phyloP scores from a whole-genome alignment of 2,113 vertebrate species.

The Coptodon bakossiorum region DNA sequence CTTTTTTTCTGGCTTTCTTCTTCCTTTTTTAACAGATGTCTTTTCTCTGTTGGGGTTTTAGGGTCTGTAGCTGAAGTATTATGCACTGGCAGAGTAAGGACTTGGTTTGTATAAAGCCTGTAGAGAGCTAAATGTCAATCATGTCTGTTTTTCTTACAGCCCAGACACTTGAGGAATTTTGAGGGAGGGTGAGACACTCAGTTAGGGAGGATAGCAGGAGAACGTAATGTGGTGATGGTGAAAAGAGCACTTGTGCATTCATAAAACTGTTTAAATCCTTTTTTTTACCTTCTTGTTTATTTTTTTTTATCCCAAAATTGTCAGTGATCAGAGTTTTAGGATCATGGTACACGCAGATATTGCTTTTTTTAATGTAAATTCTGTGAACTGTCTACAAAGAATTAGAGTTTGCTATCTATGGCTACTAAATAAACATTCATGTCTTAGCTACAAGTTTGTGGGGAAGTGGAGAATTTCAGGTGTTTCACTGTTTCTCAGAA shows the following conservation, averaged over 20 bases:
- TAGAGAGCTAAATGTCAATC: constrained; percentile 71
- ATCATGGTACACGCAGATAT: not conserved
- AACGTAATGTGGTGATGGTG: constrained; percentile 2
- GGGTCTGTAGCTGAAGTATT: constrained; percentile 65
- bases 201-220: constrained; percentile 26
- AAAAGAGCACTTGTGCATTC: constrained; percentile 4
- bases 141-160: constrained; percentile 65
- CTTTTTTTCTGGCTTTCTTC: constrained; percentile 3
- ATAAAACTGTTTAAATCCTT: not conserved
- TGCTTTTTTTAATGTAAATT: not conserved
- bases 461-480: not conserved
- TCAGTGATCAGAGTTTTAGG: not conserved
- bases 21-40: constrained; percentile 55
- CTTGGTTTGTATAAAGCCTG: constrained; percentile 59
- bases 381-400: not conserved
- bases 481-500: not conserved
- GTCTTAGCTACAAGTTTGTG: not conserved
- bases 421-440: not conserved
- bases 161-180: constrained; percentile 64
- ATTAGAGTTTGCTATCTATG: not conserved
- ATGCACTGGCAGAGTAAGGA: constrained; percentile 52
- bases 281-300: not conserved
- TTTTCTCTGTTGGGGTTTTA: constrained; percentile 51
- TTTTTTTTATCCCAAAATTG: not conserved
- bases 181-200: constrained; percentile 52